Percentiles rank a stretch among this genome's conserved stretches.
phyloP scores from a whole-genome alignment of 2,113 vertebrate species.

The Marcusenius ussheri region DNA sequence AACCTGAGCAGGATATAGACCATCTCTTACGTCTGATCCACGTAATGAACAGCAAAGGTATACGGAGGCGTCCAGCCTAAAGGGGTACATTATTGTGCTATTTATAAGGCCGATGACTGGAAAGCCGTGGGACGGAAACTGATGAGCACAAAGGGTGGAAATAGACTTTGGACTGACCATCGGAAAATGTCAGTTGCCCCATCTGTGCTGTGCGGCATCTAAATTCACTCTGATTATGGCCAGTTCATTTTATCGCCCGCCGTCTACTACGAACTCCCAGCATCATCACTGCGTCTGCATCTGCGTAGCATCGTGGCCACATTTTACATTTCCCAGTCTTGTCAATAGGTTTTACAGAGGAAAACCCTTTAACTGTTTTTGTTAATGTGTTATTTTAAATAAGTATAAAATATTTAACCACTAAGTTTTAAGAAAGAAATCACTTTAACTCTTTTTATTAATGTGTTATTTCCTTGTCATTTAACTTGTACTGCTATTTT shows the following conservation, averaged over 20 bases:
- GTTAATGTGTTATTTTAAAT: not conserved
- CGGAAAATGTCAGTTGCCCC: constrained; percentile 5
- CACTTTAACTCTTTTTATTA: not conserved
- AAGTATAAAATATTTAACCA: not conserved
- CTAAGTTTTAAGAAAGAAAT: not conserved
- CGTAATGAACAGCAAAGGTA: not conserved
- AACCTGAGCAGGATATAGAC: not conserved
- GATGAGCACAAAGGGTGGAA: not conserved
- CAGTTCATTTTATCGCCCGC: not conserved
- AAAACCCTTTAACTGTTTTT: not conserved
- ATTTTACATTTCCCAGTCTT: not conserved
- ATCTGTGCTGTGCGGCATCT: not conserved
- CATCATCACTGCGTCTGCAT: not conserved
- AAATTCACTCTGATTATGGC: not conserved
- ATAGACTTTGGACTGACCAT: constrained; percentile 8
- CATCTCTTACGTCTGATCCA: not conserved
- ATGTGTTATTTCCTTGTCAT: not conserved
- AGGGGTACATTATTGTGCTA: not conserved
- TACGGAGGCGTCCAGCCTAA: not conserved
- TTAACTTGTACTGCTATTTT: not conserved
- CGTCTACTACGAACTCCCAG: not conserved
- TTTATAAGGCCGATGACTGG: not conserved
- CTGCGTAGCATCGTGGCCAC: not conserved
- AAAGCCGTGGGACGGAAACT: not conserved
- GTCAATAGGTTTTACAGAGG: not conserved